Conservation (phyloP, 1,140 invertebrate species). For the Brachionus calyciflorus region DNA sequence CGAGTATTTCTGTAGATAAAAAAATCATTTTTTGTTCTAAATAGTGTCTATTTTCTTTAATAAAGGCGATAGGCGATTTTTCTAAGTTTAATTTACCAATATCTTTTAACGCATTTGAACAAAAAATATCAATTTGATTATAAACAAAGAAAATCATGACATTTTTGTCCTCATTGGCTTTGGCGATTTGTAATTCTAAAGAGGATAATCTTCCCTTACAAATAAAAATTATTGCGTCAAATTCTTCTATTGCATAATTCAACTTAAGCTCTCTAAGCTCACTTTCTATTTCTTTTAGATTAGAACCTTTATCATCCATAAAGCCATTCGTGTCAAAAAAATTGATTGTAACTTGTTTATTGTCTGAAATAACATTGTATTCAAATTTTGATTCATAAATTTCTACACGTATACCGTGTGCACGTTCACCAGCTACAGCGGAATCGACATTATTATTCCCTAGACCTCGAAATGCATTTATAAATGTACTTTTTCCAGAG, state of each 20-base stretch:
- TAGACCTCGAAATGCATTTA: too few species aligned
- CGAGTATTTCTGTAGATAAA: neutral
- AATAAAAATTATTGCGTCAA: slow-evolving; percentile 13
- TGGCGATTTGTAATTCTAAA: neutral
- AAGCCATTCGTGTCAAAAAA: too few species aligned
- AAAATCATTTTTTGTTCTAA: neutral
- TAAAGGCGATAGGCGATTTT: neutral
- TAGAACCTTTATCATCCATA: too few species aligned
- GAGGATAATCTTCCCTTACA: neutral
- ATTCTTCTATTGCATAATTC: neutral
- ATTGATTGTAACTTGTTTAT: too few species aligned
- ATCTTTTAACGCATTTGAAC: neutral
- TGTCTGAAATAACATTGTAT: too few species aligned
- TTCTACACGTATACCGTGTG: too few species aligned
- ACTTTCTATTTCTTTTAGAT: too few species aligned
- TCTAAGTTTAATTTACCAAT: neutral
- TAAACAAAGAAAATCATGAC: slow-evolving; percentile 12
- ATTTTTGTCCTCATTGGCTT: neutral
- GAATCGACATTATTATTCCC: too few species aligned
- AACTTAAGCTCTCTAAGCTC: too few species aligned
- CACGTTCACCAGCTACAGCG: too few species aligned
- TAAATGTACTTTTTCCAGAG: too few species aligned
- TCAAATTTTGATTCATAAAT: too few species aligned
- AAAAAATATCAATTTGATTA: neutral
- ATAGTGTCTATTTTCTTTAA: neutral